Conservation (phyloP, 2,888 invertebrate genomes). For the Xiphydria camelus region DNA sequence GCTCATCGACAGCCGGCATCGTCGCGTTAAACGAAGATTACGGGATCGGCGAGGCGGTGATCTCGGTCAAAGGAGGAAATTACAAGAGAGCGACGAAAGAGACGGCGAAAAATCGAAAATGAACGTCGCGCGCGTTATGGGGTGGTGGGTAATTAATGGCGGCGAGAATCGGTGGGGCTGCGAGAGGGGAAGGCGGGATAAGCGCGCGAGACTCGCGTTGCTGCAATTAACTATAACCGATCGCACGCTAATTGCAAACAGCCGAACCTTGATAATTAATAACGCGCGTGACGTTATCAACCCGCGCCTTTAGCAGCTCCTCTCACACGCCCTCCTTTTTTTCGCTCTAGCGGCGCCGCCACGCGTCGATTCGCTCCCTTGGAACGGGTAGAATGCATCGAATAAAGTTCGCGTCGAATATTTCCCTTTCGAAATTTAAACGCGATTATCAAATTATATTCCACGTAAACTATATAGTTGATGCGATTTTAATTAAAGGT, state of each 20-base stretch:
- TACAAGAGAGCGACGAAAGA: background rate
- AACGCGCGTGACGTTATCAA: slow-evolving; percentile 47
- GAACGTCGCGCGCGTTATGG: slow-evolving; percentile 15
- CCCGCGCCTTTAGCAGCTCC: background rate
- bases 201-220: slow-evolving; percentile 31
- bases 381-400: too few species aligned
- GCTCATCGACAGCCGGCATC: too few species aligned
- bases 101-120: slow-evolving; percentile 10
- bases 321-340: background rate
- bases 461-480: too few species aligned
- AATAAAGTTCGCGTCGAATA: too few species aligned
- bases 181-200: slow-evolving; percentile 17
- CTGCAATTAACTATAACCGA: slow-evolving; percentile 48
- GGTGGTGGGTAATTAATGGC: slow-evolving; percentile 34
- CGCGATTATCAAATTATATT: too few species aligned
- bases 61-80: background rate
- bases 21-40: too few species aligned
- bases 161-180: slow-evolving; percentile 14
- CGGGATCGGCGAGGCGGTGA: too few species aligned
- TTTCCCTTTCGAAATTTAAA: too few species aligned
- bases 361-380: too few species aligned
- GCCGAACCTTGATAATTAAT: slow-evolving; percentile 48
- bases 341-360: background rate
- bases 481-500: too few species aligned
- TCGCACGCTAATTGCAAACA: slow-evolving; percentile 50